Evolutionary conservation across 2,888 invertebrate species (phyloP), one percentile per base, ranked within the genome.

Genomic region (Caenorhabditis sp.): DNA sequence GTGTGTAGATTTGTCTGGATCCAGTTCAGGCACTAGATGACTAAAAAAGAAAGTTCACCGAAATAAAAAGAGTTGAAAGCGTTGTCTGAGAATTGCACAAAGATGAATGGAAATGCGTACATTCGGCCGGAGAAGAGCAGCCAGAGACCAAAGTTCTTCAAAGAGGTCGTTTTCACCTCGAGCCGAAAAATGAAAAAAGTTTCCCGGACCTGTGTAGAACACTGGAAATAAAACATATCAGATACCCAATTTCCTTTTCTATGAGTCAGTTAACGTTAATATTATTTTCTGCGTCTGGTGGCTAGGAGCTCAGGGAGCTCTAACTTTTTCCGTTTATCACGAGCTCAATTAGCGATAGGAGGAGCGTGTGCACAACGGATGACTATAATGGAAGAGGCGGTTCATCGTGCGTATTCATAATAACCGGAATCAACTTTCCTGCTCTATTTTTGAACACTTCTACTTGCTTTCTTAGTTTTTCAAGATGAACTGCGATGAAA

Each of bases 401-500:
- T 5, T 47, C 47, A 47, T 47, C 47, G 18, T 4, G 18, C n/a
- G 2, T 8, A 2, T 13, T 40, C 40, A 40, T 13, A 11, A 47
- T 47, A 47, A n/a, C 18, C n/a, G 4, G 4, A 18, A 40, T 2
- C 40, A 13, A 15, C 13, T 40, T 13, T 13, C 9, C 2, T 9
- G 3, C 13, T 47, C 40, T 11, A 2, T 2, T 40, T 40, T 13
- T 13, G 40, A 40, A 9, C 32, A 40, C 40, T 40, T 11, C 13
- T 40, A 13, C 6, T 40, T 40, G 11, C 6, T 13, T 6, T 40
- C 13, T 2, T 11, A 40, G 40, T 32, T 9, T 32, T 32, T 32
- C 32, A 4, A 32, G 3, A 56, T 56, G 56, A 61, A 70, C 20
- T 72, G 72, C 50, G 32, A 40, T 1, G 24, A 35, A 22, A 72